These are phyloP conservation scores for Lophotriccus pileatus DNA, from an alignment of 2,797 vertebrate species.

Conservation along the genomic window DNA sequence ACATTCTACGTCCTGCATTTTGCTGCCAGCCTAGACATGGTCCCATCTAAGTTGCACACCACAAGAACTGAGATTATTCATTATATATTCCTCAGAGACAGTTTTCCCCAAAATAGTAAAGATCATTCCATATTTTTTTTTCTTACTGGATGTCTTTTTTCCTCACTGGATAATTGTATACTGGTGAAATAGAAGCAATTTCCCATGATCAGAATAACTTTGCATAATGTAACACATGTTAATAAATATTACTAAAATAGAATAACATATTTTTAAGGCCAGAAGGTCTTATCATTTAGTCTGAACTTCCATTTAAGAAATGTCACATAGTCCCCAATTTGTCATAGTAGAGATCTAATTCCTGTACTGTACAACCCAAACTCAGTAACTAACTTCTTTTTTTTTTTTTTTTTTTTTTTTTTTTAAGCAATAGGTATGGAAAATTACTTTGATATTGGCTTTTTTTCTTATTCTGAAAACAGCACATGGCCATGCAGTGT, in stretches of 20 bases:
- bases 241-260: neutral
- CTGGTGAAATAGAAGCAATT: neutral
- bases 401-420: neutral
- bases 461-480: constrained; percentile 35
- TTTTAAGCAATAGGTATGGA: neutral
- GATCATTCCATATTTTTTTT: neutral
- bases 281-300: neutral
- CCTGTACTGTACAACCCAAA: neutral
- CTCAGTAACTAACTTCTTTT: neutral
- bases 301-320: neutral
- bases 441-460: neutral
- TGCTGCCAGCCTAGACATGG: neutral
- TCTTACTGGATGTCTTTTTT: neutral
- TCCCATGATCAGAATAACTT: neutral
- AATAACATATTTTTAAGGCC: neutral
- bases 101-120: neutral
- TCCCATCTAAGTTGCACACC: neutral
- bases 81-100: neutral
- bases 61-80: neutral
- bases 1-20: neutral
- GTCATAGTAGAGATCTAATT: neutral
- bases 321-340: neutral
- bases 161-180: neutral
- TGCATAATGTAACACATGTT: neutral
- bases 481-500: constrained; percentile 18